Evolutionary conservation across 2,888 invertebrate genomes (phyloP).

Genomic region (Piscicola geometra): DNA sequence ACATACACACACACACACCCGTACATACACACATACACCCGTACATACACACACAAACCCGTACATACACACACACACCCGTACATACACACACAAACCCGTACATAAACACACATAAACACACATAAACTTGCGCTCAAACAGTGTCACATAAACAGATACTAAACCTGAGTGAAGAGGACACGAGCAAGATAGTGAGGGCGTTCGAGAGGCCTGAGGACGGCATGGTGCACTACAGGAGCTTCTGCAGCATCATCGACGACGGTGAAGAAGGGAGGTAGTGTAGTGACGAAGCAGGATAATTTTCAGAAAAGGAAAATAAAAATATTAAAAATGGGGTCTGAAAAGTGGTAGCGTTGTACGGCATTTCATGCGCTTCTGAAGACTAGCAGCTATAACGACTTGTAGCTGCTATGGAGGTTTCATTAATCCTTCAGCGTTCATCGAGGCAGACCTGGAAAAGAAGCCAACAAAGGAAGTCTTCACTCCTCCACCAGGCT

Average conservation of each 20-base stretch:
- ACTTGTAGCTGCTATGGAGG: no score
- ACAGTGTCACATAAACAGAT: no score
- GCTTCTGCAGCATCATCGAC: constrained; percentile 56
- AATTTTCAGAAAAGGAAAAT: no score
- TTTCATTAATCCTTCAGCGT: constrained; percentile 49
- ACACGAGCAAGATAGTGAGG: constrained; percentile 52
- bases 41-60: constrained; percentile 7
- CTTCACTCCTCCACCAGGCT: constrained; percentile 50
- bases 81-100: constrained; percentile 13
- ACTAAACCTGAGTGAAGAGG: constrained; percentile 50
- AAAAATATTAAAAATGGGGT: no score
- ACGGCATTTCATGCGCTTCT: no score
- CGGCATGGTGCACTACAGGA: constrained; percentile 53
- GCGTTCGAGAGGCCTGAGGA: constrained; percentile 53
- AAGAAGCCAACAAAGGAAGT: constrained; percentile 54
- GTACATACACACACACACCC: constrained; percentile 15
- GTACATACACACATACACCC: constrained; percentile 4
- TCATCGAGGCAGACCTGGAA: constrained; percentile 54
- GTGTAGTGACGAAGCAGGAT: neutral
- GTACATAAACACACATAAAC: constrained; percentile 14
- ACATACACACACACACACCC: constrained; percentile 11
- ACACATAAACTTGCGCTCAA: neutral
- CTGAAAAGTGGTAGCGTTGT: no score
- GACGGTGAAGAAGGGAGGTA: constrained; percentile 48
- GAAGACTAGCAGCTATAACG: no score